A percentile compares a stretch with the other conserved stretches of the same genome.
Conservation (phyloP, 2,888 invertebrate species). For the Cheilosia pagana region DNA sequence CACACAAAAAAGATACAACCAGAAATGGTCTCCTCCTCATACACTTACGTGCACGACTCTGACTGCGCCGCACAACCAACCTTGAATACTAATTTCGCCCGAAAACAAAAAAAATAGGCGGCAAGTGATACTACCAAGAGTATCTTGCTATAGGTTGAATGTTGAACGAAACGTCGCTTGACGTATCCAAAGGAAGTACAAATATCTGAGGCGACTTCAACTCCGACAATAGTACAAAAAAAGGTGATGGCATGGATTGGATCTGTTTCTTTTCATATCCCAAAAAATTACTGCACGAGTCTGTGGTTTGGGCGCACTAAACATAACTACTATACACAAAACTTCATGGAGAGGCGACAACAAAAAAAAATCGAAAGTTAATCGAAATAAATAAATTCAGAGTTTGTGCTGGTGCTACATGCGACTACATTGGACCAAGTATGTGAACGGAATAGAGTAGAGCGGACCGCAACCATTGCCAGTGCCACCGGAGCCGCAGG, state of each 20-base stretch:
- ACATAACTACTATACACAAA: conserved; percentile 1
- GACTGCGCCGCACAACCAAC: conserved; percentile 66
- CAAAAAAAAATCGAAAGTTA: conserved; percentile 67
- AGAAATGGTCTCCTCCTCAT: conserved; percentile 43
- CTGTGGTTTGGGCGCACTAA: conserved; percentile 22
- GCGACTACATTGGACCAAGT: conserved; percentile 40
- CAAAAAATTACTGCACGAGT: conserved; percentile 66
- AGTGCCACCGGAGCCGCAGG: conserved; percentile 23
- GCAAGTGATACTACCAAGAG: conserved; percentile 66
- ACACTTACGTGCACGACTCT: conserved; percentile 43
- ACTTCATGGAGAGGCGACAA: conserved; percentile 21
- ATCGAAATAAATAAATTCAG: conserved; percentile 71
- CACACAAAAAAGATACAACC: conserved; percentile 60
- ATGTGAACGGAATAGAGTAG: conserved; percentile 51
- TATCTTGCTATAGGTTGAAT: conserved; percentile 33
- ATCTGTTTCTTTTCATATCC: conserved; percentile 6
- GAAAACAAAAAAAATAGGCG: conserved; percentile 45
- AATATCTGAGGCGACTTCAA: background rate
- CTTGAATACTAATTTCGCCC: conserved; percentile 71
- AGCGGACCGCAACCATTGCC: conserved; percentile 44
- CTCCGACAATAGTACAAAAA: conserved; percentile 21
- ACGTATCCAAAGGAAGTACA: conserved; percentile 43
- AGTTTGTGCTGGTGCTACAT: conserved; percentile 17
- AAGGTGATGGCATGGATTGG: conserved; percentile 35
- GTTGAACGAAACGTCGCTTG: conserved; percentile 41